A percentile compares a stretch with the other conserved stretches of the same genome.
phyloP scores from a whole-genome alignment of 1,140 invertebrate genomes.

The Penaeus indicus region DNA sequence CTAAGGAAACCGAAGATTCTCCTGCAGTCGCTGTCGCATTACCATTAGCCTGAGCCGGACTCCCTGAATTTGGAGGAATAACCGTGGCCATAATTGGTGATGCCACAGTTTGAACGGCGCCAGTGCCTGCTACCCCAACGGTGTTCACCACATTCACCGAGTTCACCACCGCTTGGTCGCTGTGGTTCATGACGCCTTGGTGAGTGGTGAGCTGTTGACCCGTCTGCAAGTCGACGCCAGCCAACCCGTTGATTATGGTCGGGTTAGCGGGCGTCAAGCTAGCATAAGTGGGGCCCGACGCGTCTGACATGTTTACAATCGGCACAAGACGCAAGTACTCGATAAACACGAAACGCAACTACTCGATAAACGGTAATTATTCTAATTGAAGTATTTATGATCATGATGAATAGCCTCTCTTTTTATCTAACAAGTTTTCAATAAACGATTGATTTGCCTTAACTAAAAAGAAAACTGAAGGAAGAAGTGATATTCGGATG shows the following conservation, averaged over 20 bases:
- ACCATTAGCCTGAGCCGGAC: background rate
- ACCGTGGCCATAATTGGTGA: background rate
- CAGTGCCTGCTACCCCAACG: conserved; percentile 8
- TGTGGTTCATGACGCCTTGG: conserved; percentile 40
- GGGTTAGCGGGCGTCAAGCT: conserved; percentile 63
- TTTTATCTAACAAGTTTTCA: background rate
- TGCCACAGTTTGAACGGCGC: conserved; percentile 19
- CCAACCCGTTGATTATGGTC: conserved; percentile 65
- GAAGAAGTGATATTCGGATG: conserved; percentile 48
- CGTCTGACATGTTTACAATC: conserved; percentile 55
- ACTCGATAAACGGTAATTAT: conserved; percentile 23
- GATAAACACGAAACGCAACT: background rate
- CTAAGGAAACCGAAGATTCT: no score
- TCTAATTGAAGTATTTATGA: background rate
- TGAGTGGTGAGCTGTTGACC: conserved; percentile 45
- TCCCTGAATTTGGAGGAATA: no score
- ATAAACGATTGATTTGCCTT: background rate
- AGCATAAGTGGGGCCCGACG: conserved; percentile 61
- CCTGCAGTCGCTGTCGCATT: background rate
- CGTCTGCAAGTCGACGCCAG: conserved; percentile 61
- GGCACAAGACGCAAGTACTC: background rate
- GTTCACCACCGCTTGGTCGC: conserved; percentile 42
- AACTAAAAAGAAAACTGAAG: conserved; percentile 38
- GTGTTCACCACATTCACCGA: conserved; percentile 44
- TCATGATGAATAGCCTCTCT: background rate